A percentile compares a stretch with the other conserved stretches of the same genome.
Evolutionary conservation across 1,140 invertebrate species (phyloP).

Genomic region (Drosophila tropicalis): DNA sequence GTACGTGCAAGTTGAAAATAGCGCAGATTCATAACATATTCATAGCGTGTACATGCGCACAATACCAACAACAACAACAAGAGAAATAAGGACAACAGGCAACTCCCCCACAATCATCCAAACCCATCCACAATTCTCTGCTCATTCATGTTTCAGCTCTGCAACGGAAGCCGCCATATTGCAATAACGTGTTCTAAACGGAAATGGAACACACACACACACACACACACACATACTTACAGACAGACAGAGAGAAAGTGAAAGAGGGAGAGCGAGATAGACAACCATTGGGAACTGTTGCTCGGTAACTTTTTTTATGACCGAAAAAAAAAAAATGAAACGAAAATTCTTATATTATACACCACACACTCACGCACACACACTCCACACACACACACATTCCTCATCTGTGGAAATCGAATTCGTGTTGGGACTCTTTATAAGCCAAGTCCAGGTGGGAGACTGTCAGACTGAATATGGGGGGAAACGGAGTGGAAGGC

Average conservation of each 20-base stretch:
- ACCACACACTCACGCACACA: conserved; percentile 1
- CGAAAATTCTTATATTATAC: conserved; percentile 65
- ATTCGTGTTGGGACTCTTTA: conserved; percentile 72
- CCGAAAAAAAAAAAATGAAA: conserved; percentile 32
- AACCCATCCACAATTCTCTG: not conserved
- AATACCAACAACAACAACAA: conserved; percentile 38
- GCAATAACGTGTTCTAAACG: conserved; percentile 74
- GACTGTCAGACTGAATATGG: too few relatives aligned
- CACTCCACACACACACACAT: conserved; percentile 24
- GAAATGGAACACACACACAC: conserved; percentile 59
- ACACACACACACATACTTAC: conserved; percentile 29
- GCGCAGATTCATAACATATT: conserved; percentile 72
- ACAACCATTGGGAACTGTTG: conserved; percentile 57
- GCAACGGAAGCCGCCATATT: conserved; percentile 79
- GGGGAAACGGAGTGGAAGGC: not conserved
- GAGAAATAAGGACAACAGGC: conserved; percentile 15
- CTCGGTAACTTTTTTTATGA: conserved; percentile 66
- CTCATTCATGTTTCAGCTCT: conserved; percentile 35
- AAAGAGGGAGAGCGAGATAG: not conserved
- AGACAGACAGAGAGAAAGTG: conserved; percentile 8
- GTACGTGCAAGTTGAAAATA: conserved; percentile 58
- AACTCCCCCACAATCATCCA: conserved; percentile 11
- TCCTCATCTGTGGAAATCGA: conserved; percentile 64
- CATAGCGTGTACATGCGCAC: conserved; percentile 72
- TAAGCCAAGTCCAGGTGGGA: conserved; percentile 28